These are phyloP conservation scores for Myotis findleyi DNA, from an alignment of 2,797 vertebrate species.

Conservation along the genomic window DNA sequence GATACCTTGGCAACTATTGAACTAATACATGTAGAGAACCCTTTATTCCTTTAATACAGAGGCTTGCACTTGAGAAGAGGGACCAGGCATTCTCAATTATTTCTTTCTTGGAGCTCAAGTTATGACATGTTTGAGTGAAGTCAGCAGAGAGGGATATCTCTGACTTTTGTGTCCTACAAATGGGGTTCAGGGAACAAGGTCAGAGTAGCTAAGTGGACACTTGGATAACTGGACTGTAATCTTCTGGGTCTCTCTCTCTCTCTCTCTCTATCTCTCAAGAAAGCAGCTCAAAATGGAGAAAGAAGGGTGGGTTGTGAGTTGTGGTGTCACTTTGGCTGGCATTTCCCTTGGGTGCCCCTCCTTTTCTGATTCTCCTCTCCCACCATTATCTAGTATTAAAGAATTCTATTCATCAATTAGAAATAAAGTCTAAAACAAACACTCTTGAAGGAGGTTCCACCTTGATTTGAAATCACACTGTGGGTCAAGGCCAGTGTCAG, in stretches of 20 bases:
- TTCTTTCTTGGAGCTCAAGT: background rate
- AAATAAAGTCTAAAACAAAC: background rate
- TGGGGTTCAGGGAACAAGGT: background rate
- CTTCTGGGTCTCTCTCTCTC: background rate
- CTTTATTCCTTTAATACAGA: background rate
- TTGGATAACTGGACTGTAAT: background rate
- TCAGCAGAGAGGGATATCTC: background rate
- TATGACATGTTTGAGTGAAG: background rate
- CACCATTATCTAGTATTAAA: background rate
- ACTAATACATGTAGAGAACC: background rate
- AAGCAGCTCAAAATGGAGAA: background rate
- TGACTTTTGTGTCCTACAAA: background rate
- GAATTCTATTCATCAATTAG: background rate
- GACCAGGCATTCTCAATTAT: background rate
- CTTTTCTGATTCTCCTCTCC: background rate
- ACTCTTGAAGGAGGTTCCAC: background rate
- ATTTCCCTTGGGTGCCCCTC: background rate
- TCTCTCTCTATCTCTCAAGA: background rate
- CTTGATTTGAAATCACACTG: background rate
- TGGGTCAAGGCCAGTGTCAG: background rate
- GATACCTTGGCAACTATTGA: background rate
- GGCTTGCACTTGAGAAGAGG: background rate
- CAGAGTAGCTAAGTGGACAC: background rate
- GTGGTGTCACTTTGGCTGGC: background rate
- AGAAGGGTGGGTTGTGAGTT: background rate